Evolutionary conservation across 2,797 vertebrate genomes (phyloP).

Genomic region (Siniperca undulata): DNA sequence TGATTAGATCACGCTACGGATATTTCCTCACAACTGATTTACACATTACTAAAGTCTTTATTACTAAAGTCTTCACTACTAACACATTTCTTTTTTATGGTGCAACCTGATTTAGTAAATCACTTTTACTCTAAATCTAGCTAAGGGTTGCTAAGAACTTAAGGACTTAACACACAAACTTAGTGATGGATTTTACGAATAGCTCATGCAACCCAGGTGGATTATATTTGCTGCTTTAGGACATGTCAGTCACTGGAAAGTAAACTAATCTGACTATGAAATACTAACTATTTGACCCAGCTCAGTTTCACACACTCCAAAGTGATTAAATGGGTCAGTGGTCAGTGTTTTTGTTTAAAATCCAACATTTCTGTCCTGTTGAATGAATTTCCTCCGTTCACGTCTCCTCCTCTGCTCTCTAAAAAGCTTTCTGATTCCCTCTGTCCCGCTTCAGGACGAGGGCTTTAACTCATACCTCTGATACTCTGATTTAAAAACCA

Average conservation of each 20-base stretch:
- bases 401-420: conserved; percentile 58
- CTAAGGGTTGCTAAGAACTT: background rate
- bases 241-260: background rate
- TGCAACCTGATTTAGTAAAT: background rate
- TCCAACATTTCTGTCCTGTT: background rate
- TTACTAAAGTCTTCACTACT: background rate
- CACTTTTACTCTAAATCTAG: background rate
- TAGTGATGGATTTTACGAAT: background rate
- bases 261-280: conserved; percentile 3
- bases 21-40: background rate
- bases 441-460: conserved; percentile 39
- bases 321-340: background rate
- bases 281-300: background rate
- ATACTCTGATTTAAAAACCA: conserved; percentile 83
- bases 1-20: background rate
- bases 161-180: no score
- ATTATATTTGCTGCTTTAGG: background rate
- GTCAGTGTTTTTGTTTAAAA: background rate
- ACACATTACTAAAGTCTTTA: background rate
- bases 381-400: conserved; percentile 45
- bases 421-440: conserved; percentile 63
- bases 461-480: conserved; percentile 81
- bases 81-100: background rate
- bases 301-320: conserved; percentile 18
- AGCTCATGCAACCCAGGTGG: background rate